A percentile compares a stretch with the other conserved stretches of the same genome.
These are phyloP conservation scores for Prunella strophiata DNA, from an alignment of 2,797 vertebrate genomes.

Conservation along the genomic window DNA sequence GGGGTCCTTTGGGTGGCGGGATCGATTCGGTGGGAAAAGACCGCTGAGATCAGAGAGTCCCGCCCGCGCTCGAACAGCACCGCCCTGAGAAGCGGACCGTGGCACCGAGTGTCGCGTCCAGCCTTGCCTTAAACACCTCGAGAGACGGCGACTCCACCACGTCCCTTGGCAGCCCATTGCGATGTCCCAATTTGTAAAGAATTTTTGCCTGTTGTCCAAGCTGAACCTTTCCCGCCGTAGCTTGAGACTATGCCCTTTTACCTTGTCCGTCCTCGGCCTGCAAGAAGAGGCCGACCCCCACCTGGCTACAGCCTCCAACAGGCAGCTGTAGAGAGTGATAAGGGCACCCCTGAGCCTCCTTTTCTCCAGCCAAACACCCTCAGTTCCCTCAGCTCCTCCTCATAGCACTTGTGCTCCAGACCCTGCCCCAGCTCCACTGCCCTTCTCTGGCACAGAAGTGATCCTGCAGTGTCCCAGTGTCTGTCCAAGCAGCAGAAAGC, in stretches of 20 bases:
- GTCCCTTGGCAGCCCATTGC: neutral
- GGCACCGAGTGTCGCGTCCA: neutral
- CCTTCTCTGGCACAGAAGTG: neutral
- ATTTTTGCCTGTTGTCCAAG: neutral
- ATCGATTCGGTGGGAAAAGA: neutral
- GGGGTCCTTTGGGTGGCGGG: neutral
- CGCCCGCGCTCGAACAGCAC: rapidly evolving
- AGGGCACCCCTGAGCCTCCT: neutral
- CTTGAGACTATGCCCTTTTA: neutral
- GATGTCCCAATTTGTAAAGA: neutral
- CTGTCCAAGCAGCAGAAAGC: too few relatives aligned
- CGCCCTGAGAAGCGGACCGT: neutral
- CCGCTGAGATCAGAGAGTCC: too few relatives aligned
- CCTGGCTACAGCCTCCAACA: too few relatives aligned
- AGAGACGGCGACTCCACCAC: too few relatives aligned
- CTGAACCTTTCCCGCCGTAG: neutral
- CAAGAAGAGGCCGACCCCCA: neutral
- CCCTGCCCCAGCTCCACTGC: neutral
- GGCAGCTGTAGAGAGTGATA: neutral
- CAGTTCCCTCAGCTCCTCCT: neutral
- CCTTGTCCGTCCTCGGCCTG: neutral
- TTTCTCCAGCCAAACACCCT: neutral
- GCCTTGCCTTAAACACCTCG: neutral
- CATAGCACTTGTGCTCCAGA: neutral
- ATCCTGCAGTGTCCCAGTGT: neutral